Evolutionary conservation across 1,140 invertebrate species (phyloP).

Genomic region (Venustaconcha ellipsiformis): DNA sequence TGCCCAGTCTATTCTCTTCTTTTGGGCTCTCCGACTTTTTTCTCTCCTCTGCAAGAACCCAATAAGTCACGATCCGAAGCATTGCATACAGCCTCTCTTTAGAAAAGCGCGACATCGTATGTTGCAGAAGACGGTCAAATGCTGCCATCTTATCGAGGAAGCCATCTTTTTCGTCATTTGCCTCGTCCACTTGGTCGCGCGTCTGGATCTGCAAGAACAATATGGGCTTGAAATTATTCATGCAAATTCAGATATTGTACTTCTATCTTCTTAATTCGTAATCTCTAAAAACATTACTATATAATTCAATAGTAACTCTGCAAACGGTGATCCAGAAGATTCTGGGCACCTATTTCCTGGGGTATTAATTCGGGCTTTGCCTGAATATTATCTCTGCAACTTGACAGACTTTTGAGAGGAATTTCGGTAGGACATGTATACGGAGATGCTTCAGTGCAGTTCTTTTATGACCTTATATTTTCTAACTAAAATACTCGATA

Average conservation of each 20-base stretch:
- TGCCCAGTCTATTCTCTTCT: background rate
- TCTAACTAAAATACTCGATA: too few species aligned
- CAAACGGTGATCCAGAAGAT: too few species aligned
- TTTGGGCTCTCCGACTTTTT: background rate
- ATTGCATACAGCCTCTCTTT: slow-evolving; percentile 28
- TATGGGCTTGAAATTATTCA: background rate
- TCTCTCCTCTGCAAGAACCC: slow-evolving; percentile 1
- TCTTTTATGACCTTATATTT: too few species aligned
- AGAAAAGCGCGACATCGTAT: slow-evolving; percentile 47
- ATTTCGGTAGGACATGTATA: too few species aligned
- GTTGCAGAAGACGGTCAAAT: slow-evolving; percentile 39
- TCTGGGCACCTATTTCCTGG: too few species aligned
- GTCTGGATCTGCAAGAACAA: slow-evolving; percentile 25
- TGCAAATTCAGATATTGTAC: background rate
- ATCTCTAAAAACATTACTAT: too few species aligned
- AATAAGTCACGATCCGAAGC: slow-evolving; percentile 24
- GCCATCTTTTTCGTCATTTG: slow-evolving; percentile 21
- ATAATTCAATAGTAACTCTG: too few species aligned
- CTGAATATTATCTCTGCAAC: too few species aligned
- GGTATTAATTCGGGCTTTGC: too few species aligned
- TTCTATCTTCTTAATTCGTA: background rate
- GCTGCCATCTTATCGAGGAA: slow-evolving; percentile 33
- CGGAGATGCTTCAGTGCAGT: too few species aligned
- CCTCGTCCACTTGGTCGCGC: slow-evolving; percentile 2
- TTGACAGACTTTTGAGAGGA: too few species aligned